These are phyloP conservation scores for Dendrolimus houi DNA, from an alignment of 2,888 invertebrate genomes.

Conservation along the genomic window DNA sequence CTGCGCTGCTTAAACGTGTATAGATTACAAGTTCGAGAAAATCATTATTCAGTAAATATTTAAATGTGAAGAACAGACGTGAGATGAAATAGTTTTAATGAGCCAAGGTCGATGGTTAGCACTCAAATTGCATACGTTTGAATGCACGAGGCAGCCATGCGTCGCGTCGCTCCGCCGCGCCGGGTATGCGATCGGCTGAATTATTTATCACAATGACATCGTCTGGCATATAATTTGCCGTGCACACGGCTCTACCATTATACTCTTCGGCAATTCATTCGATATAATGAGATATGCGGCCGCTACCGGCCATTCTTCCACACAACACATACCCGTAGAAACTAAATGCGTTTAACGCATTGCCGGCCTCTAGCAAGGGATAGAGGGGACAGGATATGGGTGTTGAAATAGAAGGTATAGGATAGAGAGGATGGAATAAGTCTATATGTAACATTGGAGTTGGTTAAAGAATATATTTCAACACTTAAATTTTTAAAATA, in stretches of 20 bases:
- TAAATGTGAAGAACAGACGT: not conserved
- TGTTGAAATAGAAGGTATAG: too few species aligned
- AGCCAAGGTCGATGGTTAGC: not conserved
- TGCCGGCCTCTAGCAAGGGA: too few species aligned
- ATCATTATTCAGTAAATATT: not conserved
- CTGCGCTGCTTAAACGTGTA: not conserved
- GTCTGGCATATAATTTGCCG: constrained; percentile 64
- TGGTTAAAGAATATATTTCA: too few species aligned
- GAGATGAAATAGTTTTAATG: not conserved
- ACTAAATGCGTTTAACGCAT: not conserved
- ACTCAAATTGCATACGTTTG: not conserved
- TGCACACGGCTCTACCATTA: constrained; percentile 51
- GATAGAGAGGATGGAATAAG: too few species aligned
- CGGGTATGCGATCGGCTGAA: constrained; percentile 27
- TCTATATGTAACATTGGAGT: too few species aligned
- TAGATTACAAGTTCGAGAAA: not conserved
- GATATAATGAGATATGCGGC: constrained; percentile 54
- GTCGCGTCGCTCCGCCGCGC: constrained; percentile 6
- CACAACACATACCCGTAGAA: constrained; percentile 12
- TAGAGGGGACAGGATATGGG: too few species aligned
- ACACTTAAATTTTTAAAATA: constrained; percentile 4
- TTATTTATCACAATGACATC: constrained; percentile 68
- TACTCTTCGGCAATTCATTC: constrained; percentile 64
- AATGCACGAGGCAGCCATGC: not conserved
- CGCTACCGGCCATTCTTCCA: constrained; percentile 45